phyloP scores from a whole-genome alignment of 1,140 invertebrate species.

The Laupala kohalensis region DNA sequence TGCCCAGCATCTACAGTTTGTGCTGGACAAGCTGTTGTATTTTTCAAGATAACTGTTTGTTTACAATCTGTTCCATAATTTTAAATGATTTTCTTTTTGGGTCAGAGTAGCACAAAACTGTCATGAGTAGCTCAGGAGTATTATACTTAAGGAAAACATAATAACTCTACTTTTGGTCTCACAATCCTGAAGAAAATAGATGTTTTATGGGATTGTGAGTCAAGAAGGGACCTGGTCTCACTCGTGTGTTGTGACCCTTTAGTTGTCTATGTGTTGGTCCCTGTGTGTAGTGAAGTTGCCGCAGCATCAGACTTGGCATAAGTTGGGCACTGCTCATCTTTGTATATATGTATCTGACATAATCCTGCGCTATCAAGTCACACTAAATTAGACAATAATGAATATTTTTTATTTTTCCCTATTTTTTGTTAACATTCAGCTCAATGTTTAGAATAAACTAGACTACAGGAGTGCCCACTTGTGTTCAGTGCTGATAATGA shows the following conservation, averaged over 20 bases:
- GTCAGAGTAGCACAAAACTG: background rate
- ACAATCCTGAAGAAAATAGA: background rate
- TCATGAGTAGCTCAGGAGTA: background rate
- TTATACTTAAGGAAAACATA: background rate
- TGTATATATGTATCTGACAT: background rate
- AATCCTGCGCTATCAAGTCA: background rate
- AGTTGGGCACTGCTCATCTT: background rate
- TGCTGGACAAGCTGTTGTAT: background rate
- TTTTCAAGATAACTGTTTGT: too few species aligned
- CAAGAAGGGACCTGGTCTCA: background rate
- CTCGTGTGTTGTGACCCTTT: slow-evolving; percentile 11
- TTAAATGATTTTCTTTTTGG: too few species aligned
- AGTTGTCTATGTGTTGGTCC: slow-evolving; percentile 1
- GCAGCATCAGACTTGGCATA: background rate
- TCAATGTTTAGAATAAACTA: background rate
- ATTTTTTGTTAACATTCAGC: background rate
- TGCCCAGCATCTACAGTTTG: too few species aligned
- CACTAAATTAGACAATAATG: background rate
- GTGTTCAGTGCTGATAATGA: background rate
- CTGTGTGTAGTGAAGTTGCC: slow-evolving; percentile 2
- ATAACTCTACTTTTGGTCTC: background rate
- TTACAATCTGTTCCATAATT: too few species aligned
- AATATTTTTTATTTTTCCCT: background rate
- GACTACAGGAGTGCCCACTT: background rate
- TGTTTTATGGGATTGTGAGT: background rate